A percentile compares a stretch with the other conserved stretches of the same genome.
These are phyloP conservation scores for Amphimedon queenslandica DNA, from an alignment of 37 sponge, comb jelly and placozoan genomes.

Conservation along the genomic window DNA sequence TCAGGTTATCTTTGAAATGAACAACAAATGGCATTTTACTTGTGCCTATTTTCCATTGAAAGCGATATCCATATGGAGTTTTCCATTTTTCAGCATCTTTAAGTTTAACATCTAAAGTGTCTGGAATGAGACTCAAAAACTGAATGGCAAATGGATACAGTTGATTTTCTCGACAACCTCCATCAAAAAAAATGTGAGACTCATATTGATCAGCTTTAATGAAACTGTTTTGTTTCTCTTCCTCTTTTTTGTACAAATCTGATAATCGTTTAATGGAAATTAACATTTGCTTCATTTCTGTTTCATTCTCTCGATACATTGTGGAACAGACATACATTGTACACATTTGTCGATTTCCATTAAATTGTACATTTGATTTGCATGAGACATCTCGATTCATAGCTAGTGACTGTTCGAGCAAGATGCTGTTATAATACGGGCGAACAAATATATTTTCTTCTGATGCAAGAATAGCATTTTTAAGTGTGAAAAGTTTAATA, in stretches of 20 bases:
- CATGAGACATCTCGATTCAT: constrained; percentile 46
- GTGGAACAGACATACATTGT: constrained; percentile 86
- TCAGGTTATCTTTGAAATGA: constrained; percentile 74
- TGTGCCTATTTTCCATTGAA: constrained; percentile 34
- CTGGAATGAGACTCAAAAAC: constrained; percentile 69
- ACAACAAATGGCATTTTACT: constrained; percentile 52
- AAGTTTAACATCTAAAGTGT: constrained; percentile 41
- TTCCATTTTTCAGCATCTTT: constrained; percentile 21
- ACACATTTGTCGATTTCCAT: not conserved
- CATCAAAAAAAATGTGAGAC: constrained; percentile 88
- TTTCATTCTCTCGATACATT: constrained; percentile 73
- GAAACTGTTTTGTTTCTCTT: not conserved
- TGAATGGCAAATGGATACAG: constrained; percentile 62
- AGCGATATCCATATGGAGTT: constrained; percentile 74
- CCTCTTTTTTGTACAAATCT: constrained; percentile 10
- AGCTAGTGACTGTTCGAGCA: constrained; percentile 64
- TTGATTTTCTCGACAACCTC: constrained; percentile 58
- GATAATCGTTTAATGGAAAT: constrained; percentile 68
- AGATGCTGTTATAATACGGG: constrained; percentile 69
- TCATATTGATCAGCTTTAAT: constrained; percentile 27
- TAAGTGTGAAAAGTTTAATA: constrained; percentile 35
- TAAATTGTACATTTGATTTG: not conserved
- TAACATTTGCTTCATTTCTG: constrained; percentile 79
- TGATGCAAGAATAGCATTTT: constrained; percentile 47
- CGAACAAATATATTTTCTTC: constrained; percentile 69